Base-by-base conservation (phyloP, 2,797 vertebrate genomes). In the Semotilus atromaculatus region DNA sequence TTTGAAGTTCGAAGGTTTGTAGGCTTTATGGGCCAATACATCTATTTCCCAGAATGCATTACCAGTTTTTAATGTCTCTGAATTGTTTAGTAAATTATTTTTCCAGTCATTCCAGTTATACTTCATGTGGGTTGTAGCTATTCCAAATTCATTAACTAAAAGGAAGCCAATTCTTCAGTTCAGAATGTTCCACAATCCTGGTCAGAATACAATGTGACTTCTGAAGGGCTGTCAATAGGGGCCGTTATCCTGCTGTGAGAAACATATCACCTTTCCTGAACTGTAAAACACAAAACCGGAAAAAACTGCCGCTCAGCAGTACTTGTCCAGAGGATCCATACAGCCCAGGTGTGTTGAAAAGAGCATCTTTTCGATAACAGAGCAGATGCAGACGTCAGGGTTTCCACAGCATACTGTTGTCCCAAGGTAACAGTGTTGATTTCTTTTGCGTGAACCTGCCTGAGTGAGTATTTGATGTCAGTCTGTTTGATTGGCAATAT, bases 401-500 rank as follows among this genome's bases (percentile, higher is more conserved):
- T 79, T 84, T 84, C 66, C 62, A 68, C 73, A 40, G 10, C 16
- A 9, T 10, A 58, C 58, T 19, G 74, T 40, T 6, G 31, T 85
- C 83, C 84, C 86, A 13, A 31, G 81, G 64, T 72, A 68, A 70
- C 87, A 31, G 34, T 70, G 43, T 80, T 62, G 73, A 82, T 76
- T 75, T 64, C 34, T 76, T 58, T 77, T 45, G 53, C 76, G 26
- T 92, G 90, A 91, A 86, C 83, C 92, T 92, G 91, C 90, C 86
- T 86, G 72, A 48, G 81, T 21, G 51, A 76, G 83, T 72, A 55
- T 85, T 80, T 73, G 55, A 82, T 43, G 87, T 72, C 40, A 53
- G 85, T 75, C 60, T 58, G 83, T 90, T 88, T 90, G 90, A 93
- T 90, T 90, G 91, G 89, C 90, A 89, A 90, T 89, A 89, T 89